Conservation (phyloP, 2,888 invertebrate genomes). For the Lepidocyrtinus sp. region DNA sequence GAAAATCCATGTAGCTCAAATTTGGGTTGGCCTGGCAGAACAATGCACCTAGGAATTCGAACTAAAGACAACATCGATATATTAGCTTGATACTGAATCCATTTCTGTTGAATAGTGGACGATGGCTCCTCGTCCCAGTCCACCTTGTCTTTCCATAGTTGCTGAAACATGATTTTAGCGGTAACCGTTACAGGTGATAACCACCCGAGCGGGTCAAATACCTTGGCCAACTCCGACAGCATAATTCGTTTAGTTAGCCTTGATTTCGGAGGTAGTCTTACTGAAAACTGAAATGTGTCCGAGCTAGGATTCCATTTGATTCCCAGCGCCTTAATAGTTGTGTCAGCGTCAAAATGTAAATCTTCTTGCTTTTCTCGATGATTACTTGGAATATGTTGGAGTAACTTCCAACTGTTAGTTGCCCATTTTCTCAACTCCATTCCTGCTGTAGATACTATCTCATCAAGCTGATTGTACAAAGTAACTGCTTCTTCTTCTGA, state of each 20-base stretch:
- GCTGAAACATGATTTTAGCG: conserved; percentile 42
- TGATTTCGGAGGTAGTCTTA: not conserved
- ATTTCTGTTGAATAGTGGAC: not conserved
- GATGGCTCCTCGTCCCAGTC: conserved; percentile 41
- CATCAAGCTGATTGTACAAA: conserved; percentile 13
- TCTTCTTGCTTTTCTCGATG: conserved; percentile 9
- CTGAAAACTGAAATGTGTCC: conserved; percentile 39
- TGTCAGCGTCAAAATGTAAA: conserved; percentile 21
- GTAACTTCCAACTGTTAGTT: conserved; percentile 25
- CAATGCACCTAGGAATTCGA: conserved; percentile 25
- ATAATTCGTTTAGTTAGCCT: conserved; percentile 25
- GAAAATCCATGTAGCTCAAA: conserved; percentile 16
- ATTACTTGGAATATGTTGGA: conserved; percentile 32
- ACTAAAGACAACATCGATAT: not conserved
- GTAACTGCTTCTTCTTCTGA: conserved; percentile 12
- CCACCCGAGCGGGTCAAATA: conserved; percentile 51
- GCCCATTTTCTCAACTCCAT: conserved; percentile 52
- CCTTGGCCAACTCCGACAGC: conserved; percentile 22
- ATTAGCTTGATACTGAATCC: conserved; percentile 17
- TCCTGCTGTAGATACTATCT: not conserved
- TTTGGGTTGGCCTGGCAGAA: too few species aligned
- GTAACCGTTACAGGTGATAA: conserved; percentile 36
- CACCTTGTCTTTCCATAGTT: conserved; percentile 25
- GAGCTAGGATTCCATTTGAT: conserved; percentile 36
- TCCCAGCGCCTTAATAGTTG: conserved; percentile 48